phyloP scores from a whole-genome alignment of 2,113 vertebrate genomes.

The Varanus komodoensis region DNA sequence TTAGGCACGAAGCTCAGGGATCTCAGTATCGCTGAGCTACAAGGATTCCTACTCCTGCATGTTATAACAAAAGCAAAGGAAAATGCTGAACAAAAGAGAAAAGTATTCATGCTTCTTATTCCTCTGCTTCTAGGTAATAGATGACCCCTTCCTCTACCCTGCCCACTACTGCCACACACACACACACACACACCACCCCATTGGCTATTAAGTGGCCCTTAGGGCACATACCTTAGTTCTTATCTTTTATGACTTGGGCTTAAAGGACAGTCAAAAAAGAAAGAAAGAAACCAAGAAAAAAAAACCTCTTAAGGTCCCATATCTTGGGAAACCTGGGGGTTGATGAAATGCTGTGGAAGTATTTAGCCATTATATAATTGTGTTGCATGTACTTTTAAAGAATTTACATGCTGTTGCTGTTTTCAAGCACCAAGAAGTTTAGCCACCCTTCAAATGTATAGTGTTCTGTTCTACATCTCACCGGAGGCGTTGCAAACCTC shows the following conservation, averaged over 20 bases:
- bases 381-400: background rate
- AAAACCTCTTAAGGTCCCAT: background rate
- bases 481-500: constrained; percentile 55
- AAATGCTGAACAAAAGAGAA: background rate
- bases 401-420: constrained; percentile 13
- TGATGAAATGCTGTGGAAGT: background rate
- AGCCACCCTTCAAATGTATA: constrained; percentile 41
- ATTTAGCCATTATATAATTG: background rate
- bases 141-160: background rate
- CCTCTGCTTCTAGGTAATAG: background rate
- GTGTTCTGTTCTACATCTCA: constrained; percentile 61
- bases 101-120: background rate
- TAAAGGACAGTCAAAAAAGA: background rate
- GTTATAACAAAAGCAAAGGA: background rate
- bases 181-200: background rate
- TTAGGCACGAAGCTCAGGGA: background rate
- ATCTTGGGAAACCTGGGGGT: fast-evolving
- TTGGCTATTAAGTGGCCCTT: background rate
- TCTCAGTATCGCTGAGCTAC: background rate
- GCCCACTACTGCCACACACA: background rate
- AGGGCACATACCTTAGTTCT: constrained; percentile 16
- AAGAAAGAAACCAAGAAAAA: too few relatives aligned
- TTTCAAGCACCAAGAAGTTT: constrained; percentile 56
- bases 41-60: background rate
- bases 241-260: background rate